Percentiles rank a stretch among this genome's conserved stretches.
phyloP scores from a whole-genome alignment of 37 sponge, comb jelly and placozoan species.

The Chondrilla cf. caribensis region DNA sequence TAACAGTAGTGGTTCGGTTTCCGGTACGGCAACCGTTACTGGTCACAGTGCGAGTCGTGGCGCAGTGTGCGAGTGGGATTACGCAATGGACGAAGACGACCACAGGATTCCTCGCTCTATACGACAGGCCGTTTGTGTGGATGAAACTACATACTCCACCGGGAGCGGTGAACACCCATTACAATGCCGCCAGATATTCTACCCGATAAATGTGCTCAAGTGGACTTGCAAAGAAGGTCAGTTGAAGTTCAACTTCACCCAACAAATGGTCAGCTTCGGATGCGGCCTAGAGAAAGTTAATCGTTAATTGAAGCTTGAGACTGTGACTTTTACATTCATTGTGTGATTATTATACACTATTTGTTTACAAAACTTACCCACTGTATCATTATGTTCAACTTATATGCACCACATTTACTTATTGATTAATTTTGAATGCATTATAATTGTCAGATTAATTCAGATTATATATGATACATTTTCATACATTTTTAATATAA shows the following conservation, averaged over 20 bases:
- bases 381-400: too few relatives aligned
- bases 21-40: too few relatives aligned
- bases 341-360: too few relatives aligned
- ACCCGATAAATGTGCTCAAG: conserved; percentile 14
- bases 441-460: too few relatives aligned
- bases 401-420: too few relatives aligned
- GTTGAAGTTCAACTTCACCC: background rate
- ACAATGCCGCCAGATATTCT: background rate
- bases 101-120: background rate
- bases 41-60: too few relatives aligned
- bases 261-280: background rate
- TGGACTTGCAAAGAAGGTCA: background rate
- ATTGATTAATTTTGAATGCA: too few relatives aligned
- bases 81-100: background rate
- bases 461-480: too few relatives aligned
- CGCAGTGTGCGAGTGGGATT: background rate
- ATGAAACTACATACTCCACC: too few relatives aligned
- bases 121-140: background rate
- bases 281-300: background rate
- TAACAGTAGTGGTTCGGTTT: too few relatives aligned
- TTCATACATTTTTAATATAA: too few relatives aligned
- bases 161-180: background rate
- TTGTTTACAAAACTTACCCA: too few relatives aligned
- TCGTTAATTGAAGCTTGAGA: background rate
- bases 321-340: background rate